Base-by-base conservation (phyloP, 2,797 vertebrate species). In the Hippoglossus hippoglossus region DNA sequence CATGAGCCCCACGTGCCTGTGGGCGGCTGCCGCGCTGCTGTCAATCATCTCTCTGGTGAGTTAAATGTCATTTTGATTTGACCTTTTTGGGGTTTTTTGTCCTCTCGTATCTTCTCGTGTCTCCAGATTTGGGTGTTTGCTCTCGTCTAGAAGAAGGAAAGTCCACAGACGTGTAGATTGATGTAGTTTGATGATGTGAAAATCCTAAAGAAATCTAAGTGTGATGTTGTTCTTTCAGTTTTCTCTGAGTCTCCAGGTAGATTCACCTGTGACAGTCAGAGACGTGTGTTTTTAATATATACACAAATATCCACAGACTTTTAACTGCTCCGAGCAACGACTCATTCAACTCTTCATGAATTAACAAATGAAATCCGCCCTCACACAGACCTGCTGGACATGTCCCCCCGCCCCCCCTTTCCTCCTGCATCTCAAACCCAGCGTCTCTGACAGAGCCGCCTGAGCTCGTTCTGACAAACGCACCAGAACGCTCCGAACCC, bases 21-120 rank as follows among this genome's bases (percentile, higher is more conserved):
- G 95, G 92, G 92, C 93, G 77, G 93, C 95, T 72, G 93, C 96
- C 77, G 92, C 95, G 86, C 93, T 97, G 91, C 95, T 96, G 87
- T 93, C 96, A 74, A 86, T 95, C 60, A 81, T 96, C 82, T 96
- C 94, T 90, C 93, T 96, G 96, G 97, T 98, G 94, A 97, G 96
- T 96, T 87, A 19, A 74, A 78, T 69, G 52, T 70, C 68, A 55
- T 59, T 79, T 73, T 62, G 16, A 54, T 78, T 67, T 76, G 47
- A 49, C 47, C 44, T 41, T 41, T 41, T 28, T 6, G 28, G 6
- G 5, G 7, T 7, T 28, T 5, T 28, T 28, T 77, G 56, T 75
- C 71, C 83, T 75, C 84, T 26, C 6, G 21, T 11, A 53, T 13
- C 25, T 52, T 56, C 36, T 12, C 36, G 36, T 12, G 34, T 36